Evolutionary conservation across 2,113 vertebrate species (phyloP).

Genomic region (Cygnus atratus): DNA sequence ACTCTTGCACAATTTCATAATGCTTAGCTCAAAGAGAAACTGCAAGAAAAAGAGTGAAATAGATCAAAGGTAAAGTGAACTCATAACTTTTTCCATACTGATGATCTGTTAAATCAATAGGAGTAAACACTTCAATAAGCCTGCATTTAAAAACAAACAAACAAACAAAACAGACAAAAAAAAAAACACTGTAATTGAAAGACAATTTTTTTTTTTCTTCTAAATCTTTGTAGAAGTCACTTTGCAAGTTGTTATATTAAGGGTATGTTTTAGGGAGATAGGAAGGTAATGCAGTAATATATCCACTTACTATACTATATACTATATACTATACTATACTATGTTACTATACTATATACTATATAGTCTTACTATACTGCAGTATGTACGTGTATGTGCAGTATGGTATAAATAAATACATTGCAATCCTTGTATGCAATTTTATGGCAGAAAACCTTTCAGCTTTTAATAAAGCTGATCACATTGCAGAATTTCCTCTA

Average conservation of each 20-base stretch:
- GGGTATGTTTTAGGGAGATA: background rate
- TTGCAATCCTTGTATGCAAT: background rate
- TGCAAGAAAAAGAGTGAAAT: background rate
- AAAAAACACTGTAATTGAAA: background rate
- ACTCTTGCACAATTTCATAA: background rate
- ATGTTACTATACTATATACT: too few species aligned
- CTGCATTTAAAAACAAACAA: background rate
- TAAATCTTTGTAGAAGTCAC: background rate
- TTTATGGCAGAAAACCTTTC: background rate
- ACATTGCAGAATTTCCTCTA: background rate
- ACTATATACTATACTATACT: too few species aligned
- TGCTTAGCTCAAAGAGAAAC: background rate
- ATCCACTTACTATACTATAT: background rate
- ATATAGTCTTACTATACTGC: background rate
- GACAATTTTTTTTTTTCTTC: background rate
- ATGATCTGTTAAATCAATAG: background rate
- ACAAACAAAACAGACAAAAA: background rate
- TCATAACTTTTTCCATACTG: background rate
- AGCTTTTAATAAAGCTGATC: background rate
- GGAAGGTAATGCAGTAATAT: background rate
- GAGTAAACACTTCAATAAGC: background rate
- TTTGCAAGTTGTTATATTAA: background rate
- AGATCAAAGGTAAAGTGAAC: background rate
- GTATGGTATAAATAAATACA: background rate
- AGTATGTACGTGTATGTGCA: background rate